Evolutionary conservation across 2,888 invertebrate species (phyloP), one percentile per base, ranked within the genome.

Genomic region (Sclerodermus sp.): DNA sequence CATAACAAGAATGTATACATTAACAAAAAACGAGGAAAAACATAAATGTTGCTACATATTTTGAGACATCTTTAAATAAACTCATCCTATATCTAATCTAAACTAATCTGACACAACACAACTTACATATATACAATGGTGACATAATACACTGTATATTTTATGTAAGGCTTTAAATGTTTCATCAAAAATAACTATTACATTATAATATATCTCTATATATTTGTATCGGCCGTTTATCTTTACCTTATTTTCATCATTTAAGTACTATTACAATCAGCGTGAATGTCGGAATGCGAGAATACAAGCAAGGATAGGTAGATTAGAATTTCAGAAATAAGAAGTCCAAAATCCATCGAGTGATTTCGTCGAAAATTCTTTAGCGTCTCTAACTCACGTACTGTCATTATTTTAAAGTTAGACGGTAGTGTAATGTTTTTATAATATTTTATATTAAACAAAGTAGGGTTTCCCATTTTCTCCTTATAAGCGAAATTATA

Each of bases 141-240:
- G 38, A 65, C 58, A 65, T 62, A 64, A 61, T 58, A 67, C 60
- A 68, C 59, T 73, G 71, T 74, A 75, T 72, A 74, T 74, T 75
- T 75, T 73, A 75, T 67, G 68, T 74, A 73, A 75, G 72, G 75
- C 75, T 76, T 76, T 74, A 68, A 74, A 70, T 76, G 74, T 75
- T 75, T 74, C 71, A 73, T 71, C 64, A 71, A 73, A n/a, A n/a
- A 73, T 73, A 75, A 68, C 70, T 74, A 74, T 70, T 69, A 66
- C 67, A 68, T 70, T 66, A 70, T 74, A 68, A 68, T 73, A 71
- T 73, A 73, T 23, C 3, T 68, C 68, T 74, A 74, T 74, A 72
- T 72, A 73, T 75, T 75, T 73, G 68, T 73, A 74, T 67, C 68
- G 62, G 67, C 63, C 65, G 70, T 71, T 71, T 45, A 13, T 42